Base-by-base conservation (phyloP, 2,113 vertebrate species). In the Alligator mississippiensis region DNA sequence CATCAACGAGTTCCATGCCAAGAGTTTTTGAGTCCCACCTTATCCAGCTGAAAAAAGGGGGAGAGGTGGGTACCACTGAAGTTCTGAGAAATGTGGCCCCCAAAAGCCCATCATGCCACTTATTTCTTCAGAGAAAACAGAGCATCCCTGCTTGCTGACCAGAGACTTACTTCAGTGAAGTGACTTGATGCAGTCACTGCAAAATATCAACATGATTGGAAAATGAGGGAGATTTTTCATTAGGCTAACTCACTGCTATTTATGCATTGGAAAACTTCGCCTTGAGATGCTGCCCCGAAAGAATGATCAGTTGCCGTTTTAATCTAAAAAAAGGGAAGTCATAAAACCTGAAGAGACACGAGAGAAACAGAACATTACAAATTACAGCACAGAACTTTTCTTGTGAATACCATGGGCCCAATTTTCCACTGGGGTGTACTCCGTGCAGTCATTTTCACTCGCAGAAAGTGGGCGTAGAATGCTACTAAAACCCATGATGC, bases 401-500 rank as follows among this genome's bases (percentile, higher is more conserved):
- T 47, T 47, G 47, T 47, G 47, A 47, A 47, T 90, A 47, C 3
- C 17, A 1, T 21, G 17, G 77, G 6, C 12, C 80, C 4, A 15
- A 1, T 54, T 93, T 96, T 93, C 70, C 84, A 27, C 59, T 92
- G 77, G 0, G 1, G 11, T 83, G 28, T 79, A 17, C 78, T 76
- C 81, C 85, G 25, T 30, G 6, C 25, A 85, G 38, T 93, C 60
- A 58, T 88, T 85, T 30, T 6, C 58, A 93, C 38, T 80, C 30
- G 11, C 18, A 8, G 0, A 2, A 94, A 61, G 80, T 92, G 30
- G 77, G 63, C 93, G 92, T 18, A 82, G 25, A 77, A 70, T 0
- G 0, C 1, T 74, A 68, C 61, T 2, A 17, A 68, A 60, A 11
- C 28, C 28, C n/a, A 92, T 59, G 34, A 63, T 0, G 1, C 54